Evolutionary conservation across 2,797 vertebrate species (phyloP).

Genomic region (Furcifer pardalis): DNA sequence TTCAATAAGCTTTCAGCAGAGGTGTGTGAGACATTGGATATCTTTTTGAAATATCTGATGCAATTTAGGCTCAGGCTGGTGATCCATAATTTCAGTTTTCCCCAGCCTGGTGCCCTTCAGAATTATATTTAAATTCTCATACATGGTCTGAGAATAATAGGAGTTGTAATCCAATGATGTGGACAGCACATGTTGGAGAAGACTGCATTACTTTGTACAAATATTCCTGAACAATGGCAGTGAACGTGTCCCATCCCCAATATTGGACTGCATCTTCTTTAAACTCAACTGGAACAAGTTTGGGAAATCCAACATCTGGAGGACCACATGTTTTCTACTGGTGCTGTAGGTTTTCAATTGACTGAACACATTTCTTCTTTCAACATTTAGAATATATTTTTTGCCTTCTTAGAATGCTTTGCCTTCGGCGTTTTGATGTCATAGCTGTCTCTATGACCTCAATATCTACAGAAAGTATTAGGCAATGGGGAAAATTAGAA

Average conservation of each 20-base stretch:
- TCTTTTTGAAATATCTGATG: neutral
- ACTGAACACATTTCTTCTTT: neutral
- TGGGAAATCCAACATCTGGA: neutral
- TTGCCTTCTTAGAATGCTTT: neutral
- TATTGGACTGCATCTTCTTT: neutral
- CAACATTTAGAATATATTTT: neutral
- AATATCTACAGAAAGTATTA: neutral
- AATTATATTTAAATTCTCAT: neutral
- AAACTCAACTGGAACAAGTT: neutral
- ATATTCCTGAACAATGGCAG: neutral
- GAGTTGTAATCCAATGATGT: neutral
- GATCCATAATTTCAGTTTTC: neutral
- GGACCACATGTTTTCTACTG: neutral
- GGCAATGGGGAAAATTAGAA: neutral
- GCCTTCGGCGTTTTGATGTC: conserved; percentile 8
- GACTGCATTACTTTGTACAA: neutral
- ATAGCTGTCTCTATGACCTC: conserved; percentile 20
- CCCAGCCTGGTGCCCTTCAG: neutral
- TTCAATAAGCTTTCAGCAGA: neutral
- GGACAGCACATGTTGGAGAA: neutral
- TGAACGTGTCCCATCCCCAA: neutral
- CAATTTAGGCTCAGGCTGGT: neutral
- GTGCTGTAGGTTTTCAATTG: neutral
- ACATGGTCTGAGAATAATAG: neutral
- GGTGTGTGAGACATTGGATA: neutral